Conservation (phyloP, 2,888 invertebrate genomes). For the Allygus modestus region DNA sequence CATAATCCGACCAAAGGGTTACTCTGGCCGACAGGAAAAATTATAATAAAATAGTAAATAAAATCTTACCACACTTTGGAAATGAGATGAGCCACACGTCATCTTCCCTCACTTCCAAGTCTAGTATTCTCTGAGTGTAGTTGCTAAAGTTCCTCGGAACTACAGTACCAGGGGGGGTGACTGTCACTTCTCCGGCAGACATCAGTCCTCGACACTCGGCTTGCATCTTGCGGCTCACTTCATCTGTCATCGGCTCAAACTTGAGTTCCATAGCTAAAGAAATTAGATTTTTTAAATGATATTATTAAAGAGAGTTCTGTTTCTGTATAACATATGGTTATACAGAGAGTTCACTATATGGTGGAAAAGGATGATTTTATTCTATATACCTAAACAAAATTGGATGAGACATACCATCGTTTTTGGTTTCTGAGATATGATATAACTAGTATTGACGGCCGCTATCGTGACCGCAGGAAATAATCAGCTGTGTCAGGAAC, state of each 20-base stretch:
- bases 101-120: conserved; percentile 76
- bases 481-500: too few relatives aligned
- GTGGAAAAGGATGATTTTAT: too few relatives aligned
- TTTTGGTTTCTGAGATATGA: too few relatives aligned
- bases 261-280: neutral
- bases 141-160: conserved; percentile 65
- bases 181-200: conserved; percentile 20
- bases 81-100: conserved; percentile 79
- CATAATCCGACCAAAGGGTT: too few relatives aligned
- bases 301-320: neutral
- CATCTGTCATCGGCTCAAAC: neutral
- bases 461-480: too few relatives aligned
- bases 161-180: neutral
- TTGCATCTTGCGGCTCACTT: neutral
- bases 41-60: too few relatives aligned
- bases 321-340: too few relatives aligned
- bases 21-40: too few relatives aligned
- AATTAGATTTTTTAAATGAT: neutral
- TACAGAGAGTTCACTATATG: too few relatives aligned
- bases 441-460: too few relatives aligned
- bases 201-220: neutral
- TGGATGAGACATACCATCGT: too few relatives aligned
- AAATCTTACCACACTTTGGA: conserved; percentile 77
- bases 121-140: conserved; percentile 69
- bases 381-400: too few relatives aligned